These are phyloP conservation scores for Rutilus rutilus DNA, from an alignment of 2,113 vertebrate species.

Conservation along the genomic window DNA sequence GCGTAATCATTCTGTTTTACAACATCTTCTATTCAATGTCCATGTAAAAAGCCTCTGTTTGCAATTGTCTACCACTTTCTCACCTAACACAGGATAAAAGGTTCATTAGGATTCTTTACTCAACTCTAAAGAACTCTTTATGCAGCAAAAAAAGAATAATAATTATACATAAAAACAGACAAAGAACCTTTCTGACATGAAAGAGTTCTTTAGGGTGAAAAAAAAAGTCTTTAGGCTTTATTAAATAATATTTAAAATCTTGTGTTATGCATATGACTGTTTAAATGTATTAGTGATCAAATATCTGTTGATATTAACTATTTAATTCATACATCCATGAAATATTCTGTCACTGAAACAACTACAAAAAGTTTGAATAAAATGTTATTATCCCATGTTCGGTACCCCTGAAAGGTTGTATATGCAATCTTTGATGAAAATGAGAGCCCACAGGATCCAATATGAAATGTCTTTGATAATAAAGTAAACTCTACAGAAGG, in stretches of 20 bases:
- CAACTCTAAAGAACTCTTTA: not conserved
- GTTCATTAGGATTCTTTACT: not conserved
- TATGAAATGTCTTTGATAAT: too few relatives aligned
- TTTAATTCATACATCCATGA: not conserved
- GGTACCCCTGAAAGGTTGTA: not conserved
- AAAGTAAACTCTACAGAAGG: too few relatives aligned
- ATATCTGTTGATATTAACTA: not conserved
- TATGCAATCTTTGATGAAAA: not conserved
- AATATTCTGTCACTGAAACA: not conserved
- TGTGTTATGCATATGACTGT: too few relatives aligned
- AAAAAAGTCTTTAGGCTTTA: too few relatives aligned
- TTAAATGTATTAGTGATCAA: too few relatives aligned
- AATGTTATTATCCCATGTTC: not conserved
- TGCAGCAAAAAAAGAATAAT: not conserved
- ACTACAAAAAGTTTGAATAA: too few relatives aligned
- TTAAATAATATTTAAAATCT: too few relatives aligned
- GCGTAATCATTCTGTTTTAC: constrained; percentile 12
- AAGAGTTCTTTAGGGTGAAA: not conserved
- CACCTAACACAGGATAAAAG: not conserved
- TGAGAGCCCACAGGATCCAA: too few relatives aligned
- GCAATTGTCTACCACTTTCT: not conserved
- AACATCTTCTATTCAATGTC: constrained; percentile 12
- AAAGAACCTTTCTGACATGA: not conserved
- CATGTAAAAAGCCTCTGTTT: constrained; percentile 16
- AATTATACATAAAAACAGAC: not conserved